These are phyloP conservation scores for Podabrus alpinus DNA, from an alignment of 2,888 invertebrate species.

Conservation along the genomic window DNA sequence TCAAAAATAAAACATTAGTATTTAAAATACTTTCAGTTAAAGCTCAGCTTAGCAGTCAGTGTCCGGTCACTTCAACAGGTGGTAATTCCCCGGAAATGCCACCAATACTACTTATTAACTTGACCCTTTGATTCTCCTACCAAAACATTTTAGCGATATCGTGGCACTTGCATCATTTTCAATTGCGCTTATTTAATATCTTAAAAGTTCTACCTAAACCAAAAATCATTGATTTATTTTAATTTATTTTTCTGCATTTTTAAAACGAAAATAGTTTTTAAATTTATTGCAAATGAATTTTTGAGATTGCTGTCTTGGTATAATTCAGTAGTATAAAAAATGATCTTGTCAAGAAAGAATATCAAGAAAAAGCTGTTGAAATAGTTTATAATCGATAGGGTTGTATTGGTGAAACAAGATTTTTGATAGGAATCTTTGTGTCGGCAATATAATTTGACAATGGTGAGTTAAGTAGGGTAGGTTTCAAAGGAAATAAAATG, in stretches of 20 bases:
- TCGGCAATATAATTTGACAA: constrained; percentile 36
- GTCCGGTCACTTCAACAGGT: background rate
- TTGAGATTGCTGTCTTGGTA: background rate
- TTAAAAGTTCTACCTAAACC: background rate
- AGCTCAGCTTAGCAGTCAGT: background rate
- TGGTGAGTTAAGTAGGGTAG: constrained; percentile 28
- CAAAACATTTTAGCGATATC: background rate
- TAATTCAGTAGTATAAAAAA: background rate
- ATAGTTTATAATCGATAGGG: background rate
- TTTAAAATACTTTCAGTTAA: background rate
- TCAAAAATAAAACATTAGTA: no score
- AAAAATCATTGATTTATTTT: background rate
- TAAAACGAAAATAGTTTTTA: background rate
- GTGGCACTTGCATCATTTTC: background rate
- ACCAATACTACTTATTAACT: background rate
- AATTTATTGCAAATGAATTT: background rate
- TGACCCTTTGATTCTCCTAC: background rate
- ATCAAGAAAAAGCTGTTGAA: background rate
- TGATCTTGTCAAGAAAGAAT: background rate
- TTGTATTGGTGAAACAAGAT: constrained; percentile 34
- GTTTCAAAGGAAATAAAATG: constrained; percentile 26
- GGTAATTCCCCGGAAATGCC: background rate
- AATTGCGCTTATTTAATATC: background rate
- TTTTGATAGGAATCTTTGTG: constrained; percentile 31
- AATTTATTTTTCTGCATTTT: background rate